Evolutionary conservation across 2,797 vertebrate species (phyloP), one percentile per base, ranked within the genome.

Genomic region (Lagodon rhomboides): DNA sequence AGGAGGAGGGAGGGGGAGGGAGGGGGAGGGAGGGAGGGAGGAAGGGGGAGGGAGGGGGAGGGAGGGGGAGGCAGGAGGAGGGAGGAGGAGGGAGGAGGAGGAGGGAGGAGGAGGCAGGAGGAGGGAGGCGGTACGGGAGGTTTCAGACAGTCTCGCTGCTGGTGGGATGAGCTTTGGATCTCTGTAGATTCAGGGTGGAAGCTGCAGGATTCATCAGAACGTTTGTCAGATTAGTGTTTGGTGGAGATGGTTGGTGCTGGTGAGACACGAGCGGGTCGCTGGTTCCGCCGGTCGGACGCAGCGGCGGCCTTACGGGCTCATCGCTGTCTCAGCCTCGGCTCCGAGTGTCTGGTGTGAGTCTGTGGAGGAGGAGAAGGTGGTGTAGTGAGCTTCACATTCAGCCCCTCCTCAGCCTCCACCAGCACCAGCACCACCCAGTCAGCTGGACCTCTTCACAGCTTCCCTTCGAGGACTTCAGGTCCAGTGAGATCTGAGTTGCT

Each of bases 401-500:
- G 22, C 51, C 30, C 73, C 64, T 22, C 50, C 17, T 4, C 17
- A 46, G 23, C 61, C 73, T 67, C 41, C 41, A 43, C 38, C 30
- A 23, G 23, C 49, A 4, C 49, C 49, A 25, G 7, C 30, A 6
- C 23, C 60, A 27, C 60, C 50, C 77, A n/a, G 41, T 15, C 5
- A 64, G 10, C 60, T 43, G 55, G 55, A 56, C 17, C 46, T 64
- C 76, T 7, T 49, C 56, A 43, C 27, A 68, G 18, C 51, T 65
- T 27, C 51, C 27, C 27, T n/a, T 20, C 11, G 44, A n/a, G 17
- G 50, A 65, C 60, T 41, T 11, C 15, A 17, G 6, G 5, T 71
- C 70, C 22, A 60, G 69, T 18, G 44, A 34, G 79, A 83, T 79
- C 25, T 7, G 63, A 85, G 73, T 72, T 85, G 2, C 41, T 78